Evolutionary conservation across 2,888 invertebrate genomes (phyloP).

Genomic region (Micropterix aruncella): DNA sequence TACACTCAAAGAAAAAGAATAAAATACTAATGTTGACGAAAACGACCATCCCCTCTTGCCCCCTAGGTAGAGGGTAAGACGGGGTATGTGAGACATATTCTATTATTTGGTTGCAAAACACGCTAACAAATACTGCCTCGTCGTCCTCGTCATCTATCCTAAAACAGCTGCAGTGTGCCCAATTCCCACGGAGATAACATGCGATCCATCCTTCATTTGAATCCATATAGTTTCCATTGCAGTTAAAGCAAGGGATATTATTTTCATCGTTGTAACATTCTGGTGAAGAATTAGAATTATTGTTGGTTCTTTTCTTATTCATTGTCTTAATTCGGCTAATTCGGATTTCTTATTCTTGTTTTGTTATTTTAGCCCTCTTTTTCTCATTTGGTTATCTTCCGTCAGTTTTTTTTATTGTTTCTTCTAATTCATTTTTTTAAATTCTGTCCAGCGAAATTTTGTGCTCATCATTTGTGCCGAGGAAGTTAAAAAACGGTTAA

Average conservation of each 20-base stretch:
- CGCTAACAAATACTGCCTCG: slow-evolving; percentile 12
- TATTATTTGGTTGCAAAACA: slow-evolving; percentile 7
- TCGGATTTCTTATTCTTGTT: too few relatives aligned
- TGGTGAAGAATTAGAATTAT: slow-evolving; percentile 4
- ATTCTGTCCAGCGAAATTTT: too few relatives aligned
- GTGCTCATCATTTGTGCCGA: too few relatives aligned
- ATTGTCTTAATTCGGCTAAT: too few relatives aligned
- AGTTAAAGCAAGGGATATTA: slow-evolving; percentile 9
- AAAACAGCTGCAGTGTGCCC: slow-evolving; percentile 14
- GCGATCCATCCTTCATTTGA: slow-evolving; percentile 14
- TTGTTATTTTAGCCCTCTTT: slow-evolving; percentile 6
- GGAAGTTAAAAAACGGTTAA: too few relatives aligned
- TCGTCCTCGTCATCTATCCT: slow-evolving; percentile 14
- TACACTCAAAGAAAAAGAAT: too few relatives aligned
- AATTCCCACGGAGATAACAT: slow-evolving; percentile 12
- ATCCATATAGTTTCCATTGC: too few relatives aligned
- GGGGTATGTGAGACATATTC: slow-evolving; percentile 6
- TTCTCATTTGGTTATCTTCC: slow-evolving; percentile 5
- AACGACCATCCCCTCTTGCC: too few relatives aligned
- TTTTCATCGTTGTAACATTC: slow-evolving; percentile 6
- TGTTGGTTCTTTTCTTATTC: slow-evolving; percentile 2
- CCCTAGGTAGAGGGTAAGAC: too few relatives aligned
- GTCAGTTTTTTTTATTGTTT: too few relatives aligned
- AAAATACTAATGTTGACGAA: too few relatives aligned
- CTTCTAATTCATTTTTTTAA: too few relatives aligned